phyloP scores from a whole-genome alignment of 2,113 vertebrate genomes.

The Lophura nycthemera region DNA sequence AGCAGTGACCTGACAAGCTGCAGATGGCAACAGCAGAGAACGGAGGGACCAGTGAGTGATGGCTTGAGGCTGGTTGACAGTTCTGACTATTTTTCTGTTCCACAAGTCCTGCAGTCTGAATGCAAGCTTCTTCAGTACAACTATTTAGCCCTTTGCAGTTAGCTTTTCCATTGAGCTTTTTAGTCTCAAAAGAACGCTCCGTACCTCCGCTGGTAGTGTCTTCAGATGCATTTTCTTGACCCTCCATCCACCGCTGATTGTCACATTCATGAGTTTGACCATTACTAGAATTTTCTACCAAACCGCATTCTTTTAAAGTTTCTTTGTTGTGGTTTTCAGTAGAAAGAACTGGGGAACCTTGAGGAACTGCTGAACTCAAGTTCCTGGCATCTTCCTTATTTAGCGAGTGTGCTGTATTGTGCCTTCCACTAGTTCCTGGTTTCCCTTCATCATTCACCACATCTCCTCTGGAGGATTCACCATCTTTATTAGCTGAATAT shows the following conservation, averaged over 20 bases:
- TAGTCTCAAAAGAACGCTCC: slow-evolving; percentile 80
- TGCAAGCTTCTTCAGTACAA: slow-evolving; percentile 75
- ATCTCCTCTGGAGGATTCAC: slow-evolving; percentile 74
- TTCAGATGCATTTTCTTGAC: slow-evolving; percentile 73
- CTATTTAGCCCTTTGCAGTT: slow-evolving; percentile 76
- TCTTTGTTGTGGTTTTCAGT: slow-evolving; percentile 69
- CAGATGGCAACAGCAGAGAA: slow-evolving; percentile 64
- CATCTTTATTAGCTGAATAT: slow-evolving; percentile 80
- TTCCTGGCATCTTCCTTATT: slow-evolving; percentile 62
- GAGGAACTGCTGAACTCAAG: slow-evolving; percentile 7
- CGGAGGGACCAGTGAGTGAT: slow-evolving; percentile 59
- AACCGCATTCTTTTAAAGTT: slow-evolving; percentile 68
- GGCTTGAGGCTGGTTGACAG: slow-evolving; percentile 67
- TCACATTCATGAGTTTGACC: slow-evolving; percentile 63
- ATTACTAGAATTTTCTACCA: slow-evolving; percentile 66
- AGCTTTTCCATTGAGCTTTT: slow-evolving; percentile 84
- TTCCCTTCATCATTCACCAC: slow-evolving; percentile 79
- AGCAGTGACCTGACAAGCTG: slow-evolving; percentile 72
- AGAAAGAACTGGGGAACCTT: slow-evolving; percentile 58
- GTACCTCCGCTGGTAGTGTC: slow-evolving; percentile 57
- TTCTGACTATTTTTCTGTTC: slow-evolving; percentile 70
- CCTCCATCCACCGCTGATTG: slow-evolving; percentile 61
- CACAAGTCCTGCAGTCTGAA: slow-evolving; percentile 37
- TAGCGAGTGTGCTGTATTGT: slow-evolving; percentile 39
- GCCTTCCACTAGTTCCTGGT: slow-evolving; percentile 79